These are phyloP conservation scores for Oreochromis grahami DNA, from an alignment of 2,797 vertebrate genomes.

Conservation along the genomic window DNA sequence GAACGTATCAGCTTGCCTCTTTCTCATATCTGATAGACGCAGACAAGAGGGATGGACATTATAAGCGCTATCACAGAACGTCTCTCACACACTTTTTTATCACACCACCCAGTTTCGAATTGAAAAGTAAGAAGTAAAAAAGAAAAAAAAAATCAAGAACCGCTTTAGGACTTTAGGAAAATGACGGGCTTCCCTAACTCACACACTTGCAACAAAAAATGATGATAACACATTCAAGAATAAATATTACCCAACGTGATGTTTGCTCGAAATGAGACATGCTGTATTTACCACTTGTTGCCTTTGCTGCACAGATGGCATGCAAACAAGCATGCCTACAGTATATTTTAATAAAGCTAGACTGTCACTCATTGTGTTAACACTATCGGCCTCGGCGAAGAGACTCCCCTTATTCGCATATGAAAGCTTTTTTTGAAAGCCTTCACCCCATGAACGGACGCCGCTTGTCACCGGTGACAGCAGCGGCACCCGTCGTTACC, in stretches of 20 bases:
- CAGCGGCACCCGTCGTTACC: not conserved
- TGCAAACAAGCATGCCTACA: constrained; percentile 37
- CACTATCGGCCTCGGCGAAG: constrained; percentile 2
- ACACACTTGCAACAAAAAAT: constrained; percentile 16
- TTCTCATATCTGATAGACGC: constrained; percentile 11
- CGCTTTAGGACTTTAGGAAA: not conserved
- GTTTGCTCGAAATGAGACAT: constrained; percentile 46
- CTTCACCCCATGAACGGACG: not conserved
- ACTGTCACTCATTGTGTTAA: constrained; percentile 51
- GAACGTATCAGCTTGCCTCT: constrained; percentile 13
- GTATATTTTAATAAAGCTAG: constrained; percentile 58
- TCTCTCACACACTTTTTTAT: not conserved
- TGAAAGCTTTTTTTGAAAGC: not conserved
- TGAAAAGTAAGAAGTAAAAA: not conserved
- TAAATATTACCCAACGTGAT: constrained; percentile 44
- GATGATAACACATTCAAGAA: constrained; percentile 39
- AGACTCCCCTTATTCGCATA: not conserved
- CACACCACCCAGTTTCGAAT: not conserved
- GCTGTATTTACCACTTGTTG: constrained; percentile 63
- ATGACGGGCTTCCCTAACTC: constrained; percentile 31
- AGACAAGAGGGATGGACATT: constrained; percentile 13
- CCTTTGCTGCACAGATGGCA: constrained; percentile 60
- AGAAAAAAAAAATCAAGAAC: not conserved
- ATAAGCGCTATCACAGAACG: not conserved
- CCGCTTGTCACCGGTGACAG: not conserved